These are phyloP conservation scores for Drosophila micromelanica DNA, from an alignment of 1,140 invertebrate species.

Conservation along the genomic window DNA sequence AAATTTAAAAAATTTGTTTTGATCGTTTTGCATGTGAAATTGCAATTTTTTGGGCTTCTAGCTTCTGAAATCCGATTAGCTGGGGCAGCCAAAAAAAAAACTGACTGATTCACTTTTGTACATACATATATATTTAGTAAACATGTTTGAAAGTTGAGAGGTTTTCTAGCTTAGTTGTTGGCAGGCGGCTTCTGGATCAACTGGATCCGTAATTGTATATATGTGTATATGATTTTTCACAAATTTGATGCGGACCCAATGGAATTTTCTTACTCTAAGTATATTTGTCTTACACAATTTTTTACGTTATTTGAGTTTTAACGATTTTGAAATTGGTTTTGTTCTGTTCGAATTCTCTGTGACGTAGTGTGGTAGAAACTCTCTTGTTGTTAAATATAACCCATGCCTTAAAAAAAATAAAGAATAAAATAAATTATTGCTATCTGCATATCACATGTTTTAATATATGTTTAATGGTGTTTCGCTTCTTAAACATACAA, in stretches of 20 bases:
- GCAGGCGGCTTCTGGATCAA: conserved; percentile 12
- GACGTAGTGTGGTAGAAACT: conserved; percentile 38
- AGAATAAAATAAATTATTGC: conserved; percentile 15
- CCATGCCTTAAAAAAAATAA: neutral
- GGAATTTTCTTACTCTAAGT: conserved; percentile 8
- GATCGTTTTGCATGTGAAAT: conserved; percentile 13
- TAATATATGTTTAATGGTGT: conserved; percentile 59
- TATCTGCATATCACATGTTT: conserved; percentile 35
- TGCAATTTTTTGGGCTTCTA: conserved; percentile 6
- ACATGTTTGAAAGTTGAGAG: neutral
- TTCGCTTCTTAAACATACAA: conserved; percentile 35
- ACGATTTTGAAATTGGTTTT: conserved; percentile 12
- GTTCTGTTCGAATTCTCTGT: conserved; percentile 43
- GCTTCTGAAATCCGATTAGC: neutral
- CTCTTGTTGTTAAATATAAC: conserved; percentile 24
- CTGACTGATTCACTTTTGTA: neutral
- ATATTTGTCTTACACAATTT: neutral
- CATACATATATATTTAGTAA: conserved; percentile 1
- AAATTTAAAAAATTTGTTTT: too few relatives aligned
- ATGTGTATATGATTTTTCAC: neutral
- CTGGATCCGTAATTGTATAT: conserved; percentile 1
- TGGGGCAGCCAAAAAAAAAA: neutral
- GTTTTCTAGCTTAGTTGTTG: conserved; percentile 1
- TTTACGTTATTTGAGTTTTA: conserved; percentile 1
- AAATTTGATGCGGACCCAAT: conserved; percentile 1